A percentile compares a stretch with the other conserved stretches of the same genome.
phyloP scores from a whole-genome alignment of 2,888 invertebrate genomes.

The Eupithecia subumbrata region DNA sequence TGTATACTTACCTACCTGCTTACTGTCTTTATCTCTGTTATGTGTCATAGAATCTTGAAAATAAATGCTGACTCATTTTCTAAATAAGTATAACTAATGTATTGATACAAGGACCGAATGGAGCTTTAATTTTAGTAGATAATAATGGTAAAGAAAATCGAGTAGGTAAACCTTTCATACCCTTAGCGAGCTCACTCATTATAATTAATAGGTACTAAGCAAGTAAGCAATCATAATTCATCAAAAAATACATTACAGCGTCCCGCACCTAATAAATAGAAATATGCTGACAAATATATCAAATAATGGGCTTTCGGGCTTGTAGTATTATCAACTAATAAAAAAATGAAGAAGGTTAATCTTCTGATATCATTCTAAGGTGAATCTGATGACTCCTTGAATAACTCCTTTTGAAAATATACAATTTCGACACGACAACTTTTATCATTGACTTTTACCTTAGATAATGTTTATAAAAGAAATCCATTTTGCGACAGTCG shows the following conservation, averaged over 20 bases:
- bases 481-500: not conserved
- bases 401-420: not conserved
- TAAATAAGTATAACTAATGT: not conserved
- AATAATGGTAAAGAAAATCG: not conserved
- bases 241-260: slow-evolving; percentile 10
- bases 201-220: slow-evolving; percentile 8
- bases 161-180: not conserved
- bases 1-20: slow-evolving; percentile 7
- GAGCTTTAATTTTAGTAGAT: not conserved
- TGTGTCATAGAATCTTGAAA: not conserved
- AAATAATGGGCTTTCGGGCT: not conserved
- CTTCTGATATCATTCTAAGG: not conserved
- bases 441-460: not conserved
- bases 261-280: slow-evolving; percentile 1
- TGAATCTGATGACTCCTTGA: too few species aligned
- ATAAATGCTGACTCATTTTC: not conserved
- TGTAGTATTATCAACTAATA: not conserved
- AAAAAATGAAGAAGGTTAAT: not conserved
- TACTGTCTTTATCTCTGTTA: not conserved
- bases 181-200: not conserved
- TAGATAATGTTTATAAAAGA: not conserved
- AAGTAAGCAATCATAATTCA: slow-evolving; percentile 10
- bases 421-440: not conserved
- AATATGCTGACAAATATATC: not conserved
- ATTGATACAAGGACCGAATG: not conserved